Evolutionary conservation across 2,113 vertebrate species (phyloP).

Genomic region (Genyomyrus donnyi): DNA sequence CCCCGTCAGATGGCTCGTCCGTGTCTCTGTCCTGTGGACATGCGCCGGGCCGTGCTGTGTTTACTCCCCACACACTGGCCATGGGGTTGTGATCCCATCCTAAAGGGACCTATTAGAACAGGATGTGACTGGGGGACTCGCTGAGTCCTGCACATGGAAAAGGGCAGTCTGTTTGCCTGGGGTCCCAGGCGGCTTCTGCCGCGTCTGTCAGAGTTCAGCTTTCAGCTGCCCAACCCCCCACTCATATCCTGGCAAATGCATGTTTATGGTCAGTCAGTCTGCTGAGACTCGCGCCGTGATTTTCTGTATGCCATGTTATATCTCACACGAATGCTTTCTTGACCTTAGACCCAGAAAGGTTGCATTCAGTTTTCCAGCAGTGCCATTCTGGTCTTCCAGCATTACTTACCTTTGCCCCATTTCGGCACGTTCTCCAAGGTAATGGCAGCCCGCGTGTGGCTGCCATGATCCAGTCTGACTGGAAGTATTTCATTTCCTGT

Average conservation of each 20-base stretch:
- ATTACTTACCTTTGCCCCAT: not conserved
- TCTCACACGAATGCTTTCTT: not conserved
- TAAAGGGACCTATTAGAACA: not conserved
- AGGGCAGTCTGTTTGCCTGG: not conserved
- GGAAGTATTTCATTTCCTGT: constrained; percentile 4
- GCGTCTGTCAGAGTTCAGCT: not conserved
- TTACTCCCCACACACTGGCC: not conserved
- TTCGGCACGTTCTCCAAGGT: not conserved
- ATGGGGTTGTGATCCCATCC: not conserved
- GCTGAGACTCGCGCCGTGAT: not conserved
- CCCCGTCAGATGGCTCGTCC: not conserved
- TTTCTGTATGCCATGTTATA: too few species aligned
- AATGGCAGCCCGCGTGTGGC: not conserved
- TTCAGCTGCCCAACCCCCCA: not conserved
- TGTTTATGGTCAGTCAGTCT: not conserved
- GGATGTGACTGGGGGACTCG: not conserved
- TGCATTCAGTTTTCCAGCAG: not conserved
- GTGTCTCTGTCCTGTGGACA: not conserved
- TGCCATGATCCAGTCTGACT: not conserved
- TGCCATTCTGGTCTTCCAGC: not conserved
- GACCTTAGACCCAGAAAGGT: not conserved
- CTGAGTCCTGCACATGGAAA: not conserved
- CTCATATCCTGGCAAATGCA: not conserved
- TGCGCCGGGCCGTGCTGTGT: not conserved
- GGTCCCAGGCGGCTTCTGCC: not conserved